Evolutionary conservation across 2,113 vertebrate species (phyloP).

Genomic region (Donacobius atricapilla): DNA sequence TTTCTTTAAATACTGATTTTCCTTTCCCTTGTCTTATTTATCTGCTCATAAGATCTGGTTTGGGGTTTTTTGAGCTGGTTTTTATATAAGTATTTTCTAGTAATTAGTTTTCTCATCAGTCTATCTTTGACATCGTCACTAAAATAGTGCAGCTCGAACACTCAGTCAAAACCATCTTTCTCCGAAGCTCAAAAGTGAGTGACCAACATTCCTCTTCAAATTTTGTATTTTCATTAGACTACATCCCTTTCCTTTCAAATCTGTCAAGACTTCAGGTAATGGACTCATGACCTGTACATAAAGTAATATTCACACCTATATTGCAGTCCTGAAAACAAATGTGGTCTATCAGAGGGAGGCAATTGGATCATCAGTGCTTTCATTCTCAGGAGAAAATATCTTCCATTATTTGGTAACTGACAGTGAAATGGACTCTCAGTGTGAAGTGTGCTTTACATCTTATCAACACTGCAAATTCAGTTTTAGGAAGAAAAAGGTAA

Average conservation of each 20-base stretch:
- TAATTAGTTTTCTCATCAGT: neutral
- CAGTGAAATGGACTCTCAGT: neutral
- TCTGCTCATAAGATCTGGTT: neutral
- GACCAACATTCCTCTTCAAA: neutral
- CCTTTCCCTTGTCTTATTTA: neutral
- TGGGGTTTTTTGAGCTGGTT: neutral
- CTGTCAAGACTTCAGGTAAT: neutral
- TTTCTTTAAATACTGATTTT: neutral
- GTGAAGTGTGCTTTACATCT: neutral
- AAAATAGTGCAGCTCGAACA: neutral
- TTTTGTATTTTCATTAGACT: neutral
- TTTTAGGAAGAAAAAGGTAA: neutral
- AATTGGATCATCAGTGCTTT: neutral
- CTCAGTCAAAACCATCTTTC: neutral
- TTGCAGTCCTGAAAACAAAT: constrained; percentile 9
- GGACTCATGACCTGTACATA: neutral
- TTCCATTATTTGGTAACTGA: neutral
- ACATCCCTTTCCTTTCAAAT: neutral
- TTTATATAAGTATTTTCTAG: neutral
- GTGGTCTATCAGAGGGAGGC: neutral
- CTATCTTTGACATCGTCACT: neutral
- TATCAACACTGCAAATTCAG: neutral
- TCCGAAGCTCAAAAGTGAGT: neutral
- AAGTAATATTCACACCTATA: constrained; percentile 9
- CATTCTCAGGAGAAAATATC: neutral